Evolutionary conservation across 1,140 invertebrate genomes (phyloP), one percentile per base, ranked within the genome.

Genomic region (Zaprionus lachaisei): DNA sequence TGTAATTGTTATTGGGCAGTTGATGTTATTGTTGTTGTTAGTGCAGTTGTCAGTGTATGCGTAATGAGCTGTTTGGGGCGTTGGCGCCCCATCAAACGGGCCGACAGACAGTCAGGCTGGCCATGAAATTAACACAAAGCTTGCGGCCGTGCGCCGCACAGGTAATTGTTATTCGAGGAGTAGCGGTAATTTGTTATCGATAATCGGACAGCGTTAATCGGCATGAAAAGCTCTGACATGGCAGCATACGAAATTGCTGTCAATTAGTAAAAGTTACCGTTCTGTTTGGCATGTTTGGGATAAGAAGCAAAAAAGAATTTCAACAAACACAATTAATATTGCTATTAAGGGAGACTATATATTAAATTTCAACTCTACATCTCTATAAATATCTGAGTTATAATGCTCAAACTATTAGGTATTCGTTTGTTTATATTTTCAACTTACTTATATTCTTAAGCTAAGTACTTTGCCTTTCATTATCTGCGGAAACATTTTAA

Each of bases 41-140:
- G 17, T 68, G 47, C 20, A 24, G 58, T 44, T 69, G 66, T 63
- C 20, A 68, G 67, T 67, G 78, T 65, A 56, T 67, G 78, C 61
- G 56, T 80, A 80, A 80, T 78, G 75, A 77, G 78, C 75, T 80
- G 61, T 74, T 80, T 80, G 75, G 65, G 31, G 62, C 60, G 41
- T 49, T 70, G 57, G 58, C 57, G 72, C 12, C 34, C 73, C 55
- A 62, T 62, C 64, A 61, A 38, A 60, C 64, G 70, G 31, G 26
- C 26, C 5, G 17, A 4, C 58, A 20, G 58, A 68, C 65, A 68
- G 47, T 51, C 69, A 66, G 61, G 62, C 49, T 41, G 22, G 28
- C 22, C 51, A 77, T 63, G 56, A 74, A 77, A 74, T 77, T 74
- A 77, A 73, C 62, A 60, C 68, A 49, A 44, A 20, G 58, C n/a